phyloP scores from a whole-genome alignment of 2,113 vertebrate species.

The Leucoraja erinaceus region DNA sequence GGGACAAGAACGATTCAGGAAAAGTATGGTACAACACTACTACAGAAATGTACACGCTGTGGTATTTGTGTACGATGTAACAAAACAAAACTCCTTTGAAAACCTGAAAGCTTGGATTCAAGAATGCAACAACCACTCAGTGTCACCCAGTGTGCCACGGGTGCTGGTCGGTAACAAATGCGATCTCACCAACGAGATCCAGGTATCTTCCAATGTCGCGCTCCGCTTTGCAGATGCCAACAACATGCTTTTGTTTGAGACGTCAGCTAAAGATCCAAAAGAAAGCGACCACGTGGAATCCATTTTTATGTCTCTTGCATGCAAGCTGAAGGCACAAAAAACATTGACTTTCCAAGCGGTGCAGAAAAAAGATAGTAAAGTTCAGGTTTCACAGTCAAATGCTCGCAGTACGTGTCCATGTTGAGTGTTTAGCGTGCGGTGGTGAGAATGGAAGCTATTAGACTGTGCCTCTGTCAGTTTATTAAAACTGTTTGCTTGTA shows the following conservation, averaged over 20 bases:
- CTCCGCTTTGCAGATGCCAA: slow-evolving; percentile 89
- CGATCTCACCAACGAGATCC: slow-evolving; percentile 86
- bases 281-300: slow-evolving; percentile 92
- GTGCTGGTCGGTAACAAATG: slow-evolving; percentile 97
- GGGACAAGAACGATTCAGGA: slow-evolving; percentile 88
- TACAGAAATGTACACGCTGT: slow-evolving; percentile 92
- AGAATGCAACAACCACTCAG: slow-evolving; percentile 88
- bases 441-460: neutral
- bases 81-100: slow-evolving; percentile 89
- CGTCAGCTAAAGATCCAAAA: slow-evolving; percentile 90
- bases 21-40: slow-evolving; percentile 95
- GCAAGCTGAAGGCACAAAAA: slow-evolving; percentile 87
- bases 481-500: slow-evolving; percentile 9
- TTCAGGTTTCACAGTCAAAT: slow-evolving; percentile 54
- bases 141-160: slow-evolving; percentile 78
- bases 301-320: slow-evolving; percentile 95
- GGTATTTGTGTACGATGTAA: slow-evolving; percentile 92
- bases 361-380: slow-evolving; percentile 73
- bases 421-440: slow-evolving; percentile 53
- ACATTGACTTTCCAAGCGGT: slow-evolving; percentile 82
- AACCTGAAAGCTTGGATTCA: slow-evolving; percentile 93
- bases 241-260: slow-evolving; percentile 96
- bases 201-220: slow-evolving; percentile 86
- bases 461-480: slow-evolving; percentile 15
- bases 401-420: slow-evolving; percentile 77